Conservation (phyloP, 2,888 invertebrate genomes). For the Chrysolina haemoptera region DNA sequence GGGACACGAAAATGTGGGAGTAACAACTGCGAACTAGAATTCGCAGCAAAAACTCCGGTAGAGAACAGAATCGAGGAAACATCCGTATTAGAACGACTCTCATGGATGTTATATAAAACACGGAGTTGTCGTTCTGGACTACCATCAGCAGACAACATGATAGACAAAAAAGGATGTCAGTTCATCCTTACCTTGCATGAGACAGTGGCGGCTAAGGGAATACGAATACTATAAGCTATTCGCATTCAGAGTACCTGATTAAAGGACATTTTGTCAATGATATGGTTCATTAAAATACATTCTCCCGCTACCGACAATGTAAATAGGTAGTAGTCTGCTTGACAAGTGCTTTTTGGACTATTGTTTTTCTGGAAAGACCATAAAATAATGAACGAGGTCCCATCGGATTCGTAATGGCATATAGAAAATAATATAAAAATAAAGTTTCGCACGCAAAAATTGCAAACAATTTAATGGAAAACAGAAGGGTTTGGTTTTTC, state of each 20-base stretch:
- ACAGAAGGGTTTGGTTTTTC: too few relatives aligned
- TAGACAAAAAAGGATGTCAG: neutral
- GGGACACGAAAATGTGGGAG: neutral
- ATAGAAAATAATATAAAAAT: too few relatives aligned
- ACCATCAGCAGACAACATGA: slow-evolving; percentile 4
- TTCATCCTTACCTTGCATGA: neutral
- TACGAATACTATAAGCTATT: neutral
- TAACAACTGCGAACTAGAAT: neutral
- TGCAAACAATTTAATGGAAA: too few relatives aligned
- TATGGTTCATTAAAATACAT: too few relatives aligned
- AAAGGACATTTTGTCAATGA: too few relatives aligned
- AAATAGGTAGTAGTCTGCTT: too few relatives aligned
- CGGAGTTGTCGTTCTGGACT: slow-evolving; percentile 7
- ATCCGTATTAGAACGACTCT: slow-evolving; percentile 1
- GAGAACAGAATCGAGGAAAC: neutral
- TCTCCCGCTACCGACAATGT: too few relatives aligned
- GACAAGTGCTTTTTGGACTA: too few relatives aligned
- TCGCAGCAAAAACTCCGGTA: neutral
- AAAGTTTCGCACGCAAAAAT: too few relatives aligned
- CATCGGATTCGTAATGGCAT: too few relatives aligned
- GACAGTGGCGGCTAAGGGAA: neutral
- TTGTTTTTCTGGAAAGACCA: too few relatives aligned
- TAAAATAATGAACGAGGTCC: too few relatives aligned
- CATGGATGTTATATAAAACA: neutral
- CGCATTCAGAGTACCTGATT: neutral